A percentile compares a stretch with the other conserved stretches of the same genome.
phyloP scores from a whole-genome alignment of 1,140 invertebrate species.

The Carposina sasakii region DNA sequence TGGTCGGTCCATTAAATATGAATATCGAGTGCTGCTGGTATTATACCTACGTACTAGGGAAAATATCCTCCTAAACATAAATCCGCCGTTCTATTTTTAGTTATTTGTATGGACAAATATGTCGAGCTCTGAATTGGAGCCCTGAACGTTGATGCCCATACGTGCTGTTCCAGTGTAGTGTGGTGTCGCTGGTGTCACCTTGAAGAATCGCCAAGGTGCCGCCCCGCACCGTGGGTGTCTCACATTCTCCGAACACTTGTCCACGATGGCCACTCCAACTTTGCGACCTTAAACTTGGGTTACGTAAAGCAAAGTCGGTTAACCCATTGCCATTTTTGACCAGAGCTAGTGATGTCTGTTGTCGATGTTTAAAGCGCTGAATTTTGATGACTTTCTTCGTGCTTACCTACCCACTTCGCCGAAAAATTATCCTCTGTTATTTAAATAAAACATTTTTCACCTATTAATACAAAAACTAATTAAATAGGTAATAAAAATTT shows the following conservation, averaged over 20 bases:
- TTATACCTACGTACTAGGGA: too few species aligned
- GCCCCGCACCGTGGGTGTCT: constrained; percentile 18
- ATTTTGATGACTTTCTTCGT: background rate
- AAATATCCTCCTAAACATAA: too few species aligned
- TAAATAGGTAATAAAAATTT: background rate
- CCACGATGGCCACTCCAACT: constrained; percentile 15
- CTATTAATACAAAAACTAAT: background rate
- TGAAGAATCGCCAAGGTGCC: too few species aligned
- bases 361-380: background rate
- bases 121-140: too few species aligned
- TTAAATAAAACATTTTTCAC: background rate
- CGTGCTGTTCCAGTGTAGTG: constrained; percentile 35
- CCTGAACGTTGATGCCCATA: constrained; percentile 26
- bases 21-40: too few species aligned
- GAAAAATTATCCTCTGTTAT: background rate
- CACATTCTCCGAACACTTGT: constrained; percentile 21
- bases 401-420: background rate
- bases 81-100: too few species aligned
- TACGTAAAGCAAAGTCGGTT: constrained; percentile 32
- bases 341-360: constrained; percentile 29
- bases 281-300: constrained; percentile 45
- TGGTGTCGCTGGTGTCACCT: constrained; percentile 7
- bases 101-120: too few species aligned
- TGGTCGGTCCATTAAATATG: too few species aligned
- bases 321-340: constrained; percentile 19